phyloP scores from a whole-genome alignment of 1,140 invertebrate genomes.

The Cyrtorhinus lividipennis region DNA sequence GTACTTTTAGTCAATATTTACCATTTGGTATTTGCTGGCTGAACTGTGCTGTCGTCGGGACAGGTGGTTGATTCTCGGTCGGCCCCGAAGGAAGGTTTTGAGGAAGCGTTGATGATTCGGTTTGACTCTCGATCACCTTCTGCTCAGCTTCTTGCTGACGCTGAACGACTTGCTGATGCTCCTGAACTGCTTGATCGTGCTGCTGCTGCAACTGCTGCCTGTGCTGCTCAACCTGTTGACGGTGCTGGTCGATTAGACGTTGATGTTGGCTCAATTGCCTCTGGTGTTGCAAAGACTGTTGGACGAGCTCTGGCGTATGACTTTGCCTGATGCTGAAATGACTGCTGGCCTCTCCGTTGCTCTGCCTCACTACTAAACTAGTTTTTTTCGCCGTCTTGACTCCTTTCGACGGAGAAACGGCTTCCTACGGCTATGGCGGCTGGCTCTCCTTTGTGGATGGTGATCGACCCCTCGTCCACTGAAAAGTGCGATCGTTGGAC shows the following conservation, averaged over 20 bases:
- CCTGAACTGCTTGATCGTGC: background rate
- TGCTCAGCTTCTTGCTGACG: background rate
- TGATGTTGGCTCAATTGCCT: background rate
- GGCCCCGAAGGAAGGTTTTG: background rate
- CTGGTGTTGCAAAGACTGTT: background rate
- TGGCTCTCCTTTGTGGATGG: slow-evolving; percentile 23
- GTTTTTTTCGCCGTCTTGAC: slow-evolving; percentile 14
- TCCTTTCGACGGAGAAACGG: background rate
- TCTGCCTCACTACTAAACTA: slow-evolving; percentile 10
- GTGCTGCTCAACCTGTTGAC: background rate
- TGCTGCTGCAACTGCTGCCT: background rate
- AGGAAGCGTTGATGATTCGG: background rate
- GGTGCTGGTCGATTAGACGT: background rate
- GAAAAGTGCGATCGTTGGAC: slow-evolving; percentile 38
- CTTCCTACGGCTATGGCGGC: background rate
- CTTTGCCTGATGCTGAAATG: slow-evolving; percentile 11
- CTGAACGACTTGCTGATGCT: background rate
- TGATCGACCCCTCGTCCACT: slow-evolving; percentile 34
- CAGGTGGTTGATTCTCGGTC: background rate
- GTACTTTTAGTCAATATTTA: no score
- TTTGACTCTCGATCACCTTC: background rate
- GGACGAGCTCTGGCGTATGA: slow-evolving; percentile 13
- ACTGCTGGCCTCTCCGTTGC: background rate
- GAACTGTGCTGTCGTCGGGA: background rate
- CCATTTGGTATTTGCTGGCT: background rate